phyloP scores from a whole-genome alignment of 1,140 invertebrate genomes.

The Cecropterus lyciades region DNA sequence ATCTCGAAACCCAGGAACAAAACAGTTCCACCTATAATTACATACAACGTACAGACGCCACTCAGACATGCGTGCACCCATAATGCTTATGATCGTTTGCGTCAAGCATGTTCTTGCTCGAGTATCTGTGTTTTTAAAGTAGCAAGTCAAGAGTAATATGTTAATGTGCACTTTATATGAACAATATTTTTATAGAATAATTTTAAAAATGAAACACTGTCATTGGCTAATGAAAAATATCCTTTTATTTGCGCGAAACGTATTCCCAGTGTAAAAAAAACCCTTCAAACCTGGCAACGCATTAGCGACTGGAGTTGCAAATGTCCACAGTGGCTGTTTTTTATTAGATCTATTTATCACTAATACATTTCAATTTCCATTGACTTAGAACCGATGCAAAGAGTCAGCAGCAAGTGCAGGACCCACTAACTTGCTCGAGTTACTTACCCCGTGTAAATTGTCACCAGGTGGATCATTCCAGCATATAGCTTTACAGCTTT shows the following conservation, averaged over 20 bases:
- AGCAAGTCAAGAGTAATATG: not conserved
- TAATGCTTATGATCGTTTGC: not conserved
- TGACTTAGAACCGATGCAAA: not conserved
- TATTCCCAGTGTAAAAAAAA: too few relatives aligned
- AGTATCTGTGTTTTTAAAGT: not conserved
- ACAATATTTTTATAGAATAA: too few relatives aligned
- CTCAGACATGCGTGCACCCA: conserved; percentile 6
- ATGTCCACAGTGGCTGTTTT: too few relatives aligned
- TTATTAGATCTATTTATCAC: too few relatives aligned
- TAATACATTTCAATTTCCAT: not conserved
- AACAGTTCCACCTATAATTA: not conserved
- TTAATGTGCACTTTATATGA: too few relatives aligned
- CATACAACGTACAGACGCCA: conserved; percentile 3
- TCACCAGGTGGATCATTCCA: not conserved
- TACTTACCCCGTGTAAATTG: not conserved
- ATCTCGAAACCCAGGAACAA: conserved; percentile 6
- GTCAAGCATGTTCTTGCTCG: not conserved
- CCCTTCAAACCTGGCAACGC: too few relatives aligned
- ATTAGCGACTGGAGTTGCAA: too few relatives aligned
- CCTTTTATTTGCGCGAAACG: too few relatives aligned
- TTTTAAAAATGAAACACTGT: too few relatives aligned
- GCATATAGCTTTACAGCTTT: conserved; percentile 12
- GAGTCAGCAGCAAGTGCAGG: too few relatives aligned
- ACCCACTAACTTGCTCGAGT: not conserved
- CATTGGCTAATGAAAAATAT: too few relatives aligned